Percentiles rank a stretch among this genome's conserved stretches.
These are phyloP conservation scores for Rutpela maculata DNA, from an alignment of 2,888 invertebrate species.

Conservation along the genomic window DNA sequence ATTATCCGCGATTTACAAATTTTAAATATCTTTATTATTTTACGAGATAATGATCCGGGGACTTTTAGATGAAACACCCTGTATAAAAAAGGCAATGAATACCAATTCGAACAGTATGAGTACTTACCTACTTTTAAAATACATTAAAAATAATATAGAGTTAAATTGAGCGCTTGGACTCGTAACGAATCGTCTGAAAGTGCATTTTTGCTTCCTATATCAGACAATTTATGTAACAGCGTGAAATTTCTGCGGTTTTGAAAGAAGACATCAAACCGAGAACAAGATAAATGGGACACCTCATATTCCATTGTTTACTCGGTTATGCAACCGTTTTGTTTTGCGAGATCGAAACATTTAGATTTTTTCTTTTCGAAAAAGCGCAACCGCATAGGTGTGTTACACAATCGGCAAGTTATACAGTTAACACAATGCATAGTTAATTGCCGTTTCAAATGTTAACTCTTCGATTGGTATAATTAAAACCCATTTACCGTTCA, in stretches of 20 bases:
- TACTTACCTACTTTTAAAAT: too few relatives aligned
- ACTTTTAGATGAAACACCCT: too few relatives aligned
- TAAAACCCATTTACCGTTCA: constrained; percentile 44
- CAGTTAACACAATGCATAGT: constrained; percentile 38
- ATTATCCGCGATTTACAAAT: too few relatives aligned
- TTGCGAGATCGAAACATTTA: background rate
- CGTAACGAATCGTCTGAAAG: background rate
- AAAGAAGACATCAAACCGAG: constrained; percentile 1
- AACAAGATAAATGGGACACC: constrained; percentile 1
- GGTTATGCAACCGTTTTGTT: constrained; percentile 1
- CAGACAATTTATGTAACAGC: background rate
- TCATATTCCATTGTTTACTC: background rate
- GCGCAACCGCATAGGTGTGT: constrained; percentile 2
- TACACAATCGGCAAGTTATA: constrained; percentile 14
- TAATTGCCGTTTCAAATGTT: constrained; percentile 43
- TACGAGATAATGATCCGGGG: too few relatives aligned
- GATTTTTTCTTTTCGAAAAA: constrained; percentile 4
- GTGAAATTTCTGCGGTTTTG: background rate
- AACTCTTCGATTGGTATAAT: constrained; percentile 44
- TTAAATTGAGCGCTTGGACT: too few relatives aligned
- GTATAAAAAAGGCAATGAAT: too few relatives aligned
- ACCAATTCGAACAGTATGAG: too few relatives aligned
- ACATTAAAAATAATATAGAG: too few relatives aligned
- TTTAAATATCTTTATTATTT: too few relatives aligned
- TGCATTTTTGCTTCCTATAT: background rate